Evolutionary conservation across 2,888 invertebrate species (phyloP).

Genomic region (Phymatocera aterrima): DNA sequence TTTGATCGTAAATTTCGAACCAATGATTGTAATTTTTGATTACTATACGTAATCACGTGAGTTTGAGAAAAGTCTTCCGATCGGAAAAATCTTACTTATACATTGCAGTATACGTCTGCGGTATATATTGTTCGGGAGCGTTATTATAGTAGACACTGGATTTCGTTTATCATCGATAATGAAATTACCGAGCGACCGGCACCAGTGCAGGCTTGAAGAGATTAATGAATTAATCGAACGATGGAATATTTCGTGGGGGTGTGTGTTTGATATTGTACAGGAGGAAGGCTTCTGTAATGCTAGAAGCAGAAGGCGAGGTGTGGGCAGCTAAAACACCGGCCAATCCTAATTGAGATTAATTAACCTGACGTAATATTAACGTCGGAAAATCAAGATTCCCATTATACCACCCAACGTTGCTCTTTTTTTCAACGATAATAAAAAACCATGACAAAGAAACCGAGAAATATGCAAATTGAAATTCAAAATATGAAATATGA

Average conservation of each 20-base stretch:
- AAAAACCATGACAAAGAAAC: background rate
- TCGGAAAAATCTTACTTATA: no score
- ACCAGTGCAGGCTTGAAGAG: background rate
- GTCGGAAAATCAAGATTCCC: background rate
- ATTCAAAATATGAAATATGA: background rate
- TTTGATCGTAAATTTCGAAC: no score
- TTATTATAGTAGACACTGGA: no score
- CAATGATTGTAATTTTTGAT: no score
- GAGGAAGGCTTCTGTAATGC: background rate
- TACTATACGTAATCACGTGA: no score
- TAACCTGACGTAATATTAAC: slow-evolving; percentile 6
- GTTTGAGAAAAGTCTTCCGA: no score
- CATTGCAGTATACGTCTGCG: no score
- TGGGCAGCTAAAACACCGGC: background rate
- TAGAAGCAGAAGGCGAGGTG: background rate
- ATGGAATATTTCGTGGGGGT: background rate
- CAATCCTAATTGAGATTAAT: slow-evolving; percentile 36
- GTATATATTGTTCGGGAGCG: background rate
- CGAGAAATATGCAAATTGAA: background rate
- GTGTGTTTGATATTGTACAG: background rate
- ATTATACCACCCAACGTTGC: no score
- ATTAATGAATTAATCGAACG: slow-evolving; percentile 31
- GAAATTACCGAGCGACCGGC: background rate
- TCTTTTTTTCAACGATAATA: background rate
- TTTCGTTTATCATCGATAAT: background rate